phyloP scores from a whole-genome alignment of 2,888 invertebrate species.

The Ophraella communa region DNA sequence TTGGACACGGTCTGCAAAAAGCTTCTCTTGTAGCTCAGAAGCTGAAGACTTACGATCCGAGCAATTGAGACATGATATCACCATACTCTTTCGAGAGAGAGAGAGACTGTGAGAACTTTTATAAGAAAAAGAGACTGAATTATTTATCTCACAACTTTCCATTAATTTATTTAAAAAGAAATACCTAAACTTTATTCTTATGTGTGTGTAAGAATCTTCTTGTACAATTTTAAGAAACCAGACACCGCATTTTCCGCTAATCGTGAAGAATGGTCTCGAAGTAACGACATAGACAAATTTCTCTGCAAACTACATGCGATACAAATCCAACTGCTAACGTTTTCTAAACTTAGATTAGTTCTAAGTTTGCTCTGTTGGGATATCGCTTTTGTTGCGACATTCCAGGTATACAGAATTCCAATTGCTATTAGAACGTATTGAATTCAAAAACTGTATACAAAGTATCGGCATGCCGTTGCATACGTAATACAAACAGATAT shows the following conservation, averaged over 20 bases:
- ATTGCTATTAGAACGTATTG: constrained; percentile 42
- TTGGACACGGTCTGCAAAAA: too few relatives aligned
- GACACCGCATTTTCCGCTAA: not conserved
- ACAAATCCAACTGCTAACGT: constrained; percentile 47
- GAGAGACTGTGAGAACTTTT: too few relatives aligned
- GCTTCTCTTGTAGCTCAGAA: too few relatives aligned
- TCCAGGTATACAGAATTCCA: constrained; percentile 47
- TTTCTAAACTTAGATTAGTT: constrained; percentile 54
- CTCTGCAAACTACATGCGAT: constrained; percentile 14
- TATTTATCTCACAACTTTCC: too few relatives aligned
- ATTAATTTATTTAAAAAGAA: too few relatives aligned
- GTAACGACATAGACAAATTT: not conserved
- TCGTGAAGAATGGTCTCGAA: not conserved
- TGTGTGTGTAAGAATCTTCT: too few relatives aligned
- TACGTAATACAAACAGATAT: not conserved
- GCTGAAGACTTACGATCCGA: too few relatives aligned
- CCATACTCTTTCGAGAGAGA: too few relatives aligned
- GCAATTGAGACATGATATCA: too few relatives aligned
- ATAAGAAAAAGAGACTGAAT: too few relatives aligned
- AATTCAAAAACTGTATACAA: constrained; percentile 34
- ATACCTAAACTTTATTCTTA: too few relatives aligned
- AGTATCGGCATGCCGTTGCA: not conserved
- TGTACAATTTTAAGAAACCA: too few relatives aligned
- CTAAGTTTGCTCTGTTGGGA: constrained; percentile 47
- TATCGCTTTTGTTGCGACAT: not conserved